Evolutionary conservation across 2,113 vertebrate species (phyloP), one percentile per base, ranked within the genome.

Genomic region (Oreochromis tanganicae): DNA sequence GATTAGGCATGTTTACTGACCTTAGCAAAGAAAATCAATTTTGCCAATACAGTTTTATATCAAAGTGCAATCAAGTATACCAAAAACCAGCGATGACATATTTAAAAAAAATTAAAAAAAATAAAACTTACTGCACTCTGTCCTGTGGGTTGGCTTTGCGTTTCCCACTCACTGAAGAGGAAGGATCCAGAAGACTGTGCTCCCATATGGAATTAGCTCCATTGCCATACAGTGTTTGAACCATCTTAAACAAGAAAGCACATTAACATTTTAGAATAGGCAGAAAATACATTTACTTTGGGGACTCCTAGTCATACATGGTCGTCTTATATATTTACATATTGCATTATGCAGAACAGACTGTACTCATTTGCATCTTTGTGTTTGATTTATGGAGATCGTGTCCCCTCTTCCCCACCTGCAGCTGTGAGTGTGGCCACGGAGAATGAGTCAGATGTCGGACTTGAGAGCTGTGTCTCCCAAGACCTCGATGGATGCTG

Each of bases 191-290:
- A 94, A 99, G 94, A 0, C 97, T 98, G 88, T 99, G 99, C 61
- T 99, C 99, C 99, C 99, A 99, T 92, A 99, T 99, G 89, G 99
- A 99, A 94, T 99, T 99, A 38, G 99, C 98, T 80, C 98, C 98
- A 83, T 99, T 99, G 82, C 97, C 98, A 87, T 98, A 99, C 82
- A 99, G 95, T 2, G 97, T 99, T 94, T 99, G 98, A 66, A 99
- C 98, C 99, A 99, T 99, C 99, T 99, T 91, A 9, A 89, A 87
- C 10, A 68, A 29, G 3, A 84, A 84, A 55, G 3, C 16, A 91
- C 46, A 88, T 11, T 1, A 68, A 59, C n/a, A 36, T 12, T 46
- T 61, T 8, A 50, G 16, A 10, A 56, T 4, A 24, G 7, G 34
- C 61, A 38, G 4, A 46, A 34, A 54, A 68, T 11, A 7, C 4